These are phyloP conservation scores for Olivierus martensii DNA, from an alignment of 1,140 invertebrate species.

Conservation along the genomic window DNA sequence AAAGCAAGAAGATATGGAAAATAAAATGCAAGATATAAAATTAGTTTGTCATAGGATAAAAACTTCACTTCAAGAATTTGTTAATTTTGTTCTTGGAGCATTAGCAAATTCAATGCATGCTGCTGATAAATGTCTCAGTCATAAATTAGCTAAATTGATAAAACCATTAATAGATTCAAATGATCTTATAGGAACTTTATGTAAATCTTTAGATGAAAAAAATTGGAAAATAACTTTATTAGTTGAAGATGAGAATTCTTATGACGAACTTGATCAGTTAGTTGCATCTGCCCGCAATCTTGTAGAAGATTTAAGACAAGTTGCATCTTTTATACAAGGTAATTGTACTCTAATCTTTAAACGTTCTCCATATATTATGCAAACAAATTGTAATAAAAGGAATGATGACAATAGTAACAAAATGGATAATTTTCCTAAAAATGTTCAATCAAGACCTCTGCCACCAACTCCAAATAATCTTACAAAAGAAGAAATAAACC, in stretches of 20 bases:
- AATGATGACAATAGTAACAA: too few species aligned
- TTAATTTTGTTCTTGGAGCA: conserved; percentile 73
- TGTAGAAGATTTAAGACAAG: conserved; percentile 70
- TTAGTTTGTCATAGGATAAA: conserved; percentile 55
- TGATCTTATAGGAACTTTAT: conserved; percentile 56
- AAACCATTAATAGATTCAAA: conserved; percentile 64
- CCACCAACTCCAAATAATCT: conserved; percentile 25
- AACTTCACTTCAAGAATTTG: conserved; percentile 63
- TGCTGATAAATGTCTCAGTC: conserved; percentile 49
- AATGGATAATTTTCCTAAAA: conserved; percentile 3
- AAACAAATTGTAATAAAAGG: too few species aligned
- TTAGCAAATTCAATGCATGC: conserved; percentile 73
- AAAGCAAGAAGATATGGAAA: conserved; percentile 52
- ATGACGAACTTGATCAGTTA: conserved; percentile 72
- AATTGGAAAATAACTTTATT: conserved; percentile 50
- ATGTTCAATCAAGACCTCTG: conserved; percentile 22
- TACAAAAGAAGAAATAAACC: background rate
- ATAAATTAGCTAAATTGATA: conserved; percentile 40
- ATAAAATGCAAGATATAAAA: conserved; percentile 54
- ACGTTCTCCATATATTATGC: conserved; percentile 4
- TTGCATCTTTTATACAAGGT: conserved; percentile 76
- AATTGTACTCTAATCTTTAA: conserved; percentile 69
- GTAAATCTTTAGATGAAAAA: conserved; percentile 53
- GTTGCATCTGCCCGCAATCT: conserved; percentile 68
- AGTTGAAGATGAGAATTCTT: conserved; percentile 3